These are phyloP conservation scores for Sorex araneus DNA, from an alignment of 2,113 vertebrate species.

Conservation along the genomic window DNA sequence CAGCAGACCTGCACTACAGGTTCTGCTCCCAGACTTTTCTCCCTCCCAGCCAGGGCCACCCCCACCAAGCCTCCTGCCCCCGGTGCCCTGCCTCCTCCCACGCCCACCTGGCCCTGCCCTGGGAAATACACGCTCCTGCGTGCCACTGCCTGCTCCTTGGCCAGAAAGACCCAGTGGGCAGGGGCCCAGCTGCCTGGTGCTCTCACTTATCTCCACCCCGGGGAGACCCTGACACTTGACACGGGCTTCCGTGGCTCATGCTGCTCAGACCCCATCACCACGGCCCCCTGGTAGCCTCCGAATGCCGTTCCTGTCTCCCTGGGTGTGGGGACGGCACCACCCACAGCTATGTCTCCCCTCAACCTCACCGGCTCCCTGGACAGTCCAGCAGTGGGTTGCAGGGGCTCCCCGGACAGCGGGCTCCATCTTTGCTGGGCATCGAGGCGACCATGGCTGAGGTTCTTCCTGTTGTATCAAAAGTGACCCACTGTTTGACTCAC, in stretches of 20 bases:
- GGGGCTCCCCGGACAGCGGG: background rate
- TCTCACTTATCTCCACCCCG: background rate
- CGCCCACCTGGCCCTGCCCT: no score
- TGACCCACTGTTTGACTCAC: background rate
- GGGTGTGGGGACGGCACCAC: accelerated
- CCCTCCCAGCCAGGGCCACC: background rate
- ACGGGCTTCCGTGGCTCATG: background rate
- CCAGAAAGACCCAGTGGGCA: background rate
- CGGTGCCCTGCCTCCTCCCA: no score
- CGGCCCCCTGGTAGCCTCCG: background rate
- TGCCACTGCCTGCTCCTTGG: no score
- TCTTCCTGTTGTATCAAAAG: background rate
- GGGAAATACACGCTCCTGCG: background rate
- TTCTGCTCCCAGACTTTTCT: background rate
- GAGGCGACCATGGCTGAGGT: background rate
- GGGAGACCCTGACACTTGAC: background rate
- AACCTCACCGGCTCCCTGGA: background rate
- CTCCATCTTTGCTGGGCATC: background rate
- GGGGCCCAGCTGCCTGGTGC: background rate
- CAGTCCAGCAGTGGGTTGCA: background rate
- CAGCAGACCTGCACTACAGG: background rate
- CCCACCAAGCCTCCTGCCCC: no score
- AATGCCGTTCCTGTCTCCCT: background rate
- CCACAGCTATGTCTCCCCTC: background rate
- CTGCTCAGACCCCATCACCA: background rate